Evolutionary conservation across 2,797 vertebrate species (phyloP).

Genomic region (Muscicapa comitata): DNA sequence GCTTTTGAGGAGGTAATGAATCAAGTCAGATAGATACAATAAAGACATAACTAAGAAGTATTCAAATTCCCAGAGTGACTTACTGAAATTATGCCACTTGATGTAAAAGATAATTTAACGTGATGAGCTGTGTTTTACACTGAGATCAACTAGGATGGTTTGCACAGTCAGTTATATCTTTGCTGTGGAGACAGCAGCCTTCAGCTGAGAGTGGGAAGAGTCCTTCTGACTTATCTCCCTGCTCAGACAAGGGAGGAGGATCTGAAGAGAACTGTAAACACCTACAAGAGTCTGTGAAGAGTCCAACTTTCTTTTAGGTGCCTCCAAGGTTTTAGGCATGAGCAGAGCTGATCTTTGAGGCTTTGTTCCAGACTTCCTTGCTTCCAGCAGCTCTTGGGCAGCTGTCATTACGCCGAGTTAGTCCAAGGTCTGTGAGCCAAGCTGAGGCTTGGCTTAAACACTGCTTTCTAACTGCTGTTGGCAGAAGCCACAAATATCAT

Average conservation of each 20-base stretch:
- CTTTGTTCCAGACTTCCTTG: neutral
- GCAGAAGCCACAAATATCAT: neutral
- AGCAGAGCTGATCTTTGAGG: neutral
- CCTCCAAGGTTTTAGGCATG: neutral
- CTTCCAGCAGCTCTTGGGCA: neutral
- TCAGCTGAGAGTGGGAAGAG: neutral
- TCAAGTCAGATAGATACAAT: neutral
- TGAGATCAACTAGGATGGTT: neutral
- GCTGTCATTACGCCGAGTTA: fast-evolving
- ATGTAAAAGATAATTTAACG: neutral
- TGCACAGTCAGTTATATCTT: neutral
- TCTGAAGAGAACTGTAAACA: neutral
- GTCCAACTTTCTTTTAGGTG: neutral
- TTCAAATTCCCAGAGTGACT: neutral
- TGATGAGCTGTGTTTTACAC: neutral
- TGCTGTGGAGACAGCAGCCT: neutral
- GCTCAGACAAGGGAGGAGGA: neutral
- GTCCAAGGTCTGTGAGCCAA: neutral
- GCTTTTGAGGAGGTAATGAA: neutral
- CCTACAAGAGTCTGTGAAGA: neutral
- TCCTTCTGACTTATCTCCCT: neutral
- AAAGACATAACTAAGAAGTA: neutral
- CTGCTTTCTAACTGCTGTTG: neutral
- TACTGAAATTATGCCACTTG: neutral
- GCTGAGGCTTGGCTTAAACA: neutral